Conservation (phyloP, 2,797 vertebrate species). For the Enteromius mattozi region DNA sequence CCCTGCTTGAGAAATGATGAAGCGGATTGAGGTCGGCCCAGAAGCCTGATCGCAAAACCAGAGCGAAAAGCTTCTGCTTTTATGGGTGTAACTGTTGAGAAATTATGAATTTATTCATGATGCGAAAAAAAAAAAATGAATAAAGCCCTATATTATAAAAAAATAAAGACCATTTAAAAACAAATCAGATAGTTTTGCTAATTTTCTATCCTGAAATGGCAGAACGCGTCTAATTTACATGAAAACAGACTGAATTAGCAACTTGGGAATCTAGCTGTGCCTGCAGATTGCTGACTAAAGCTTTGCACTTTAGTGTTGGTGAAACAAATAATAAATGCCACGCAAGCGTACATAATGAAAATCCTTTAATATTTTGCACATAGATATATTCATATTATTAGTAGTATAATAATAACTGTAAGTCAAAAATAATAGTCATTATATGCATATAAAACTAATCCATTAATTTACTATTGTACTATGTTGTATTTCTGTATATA, state of each 20-base stretch:
- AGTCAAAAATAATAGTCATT: constrained; percentile 84
- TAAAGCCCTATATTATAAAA: not conserved
- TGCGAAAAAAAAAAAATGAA: not conserved
- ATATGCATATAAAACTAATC: constrained; percentile 85
- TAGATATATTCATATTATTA: constrained; percentile 80
- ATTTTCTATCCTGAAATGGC: not conserved
- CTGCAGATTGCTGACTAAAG: constrained; percentile 3
- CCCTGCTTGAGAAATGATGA: constrained; percentile 36
- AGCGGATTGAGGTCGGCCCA: constrained; percentile 29
- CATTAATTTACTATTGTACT: constrained; percentile 80
- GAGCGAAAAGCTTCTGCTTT: constrained; percentile 14
- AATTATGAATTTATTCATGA: not conserved
- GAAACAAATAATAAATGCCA: constrained; percentile 31
- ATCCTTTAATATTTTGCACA: constrained; percentile 78
- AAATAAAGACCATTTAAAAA: constrained; percentile 5
- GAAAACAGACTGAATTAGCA: constrained; percentile 9
- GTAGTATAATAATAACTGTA: constrained; percentile 78
- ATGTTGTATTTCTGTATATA: constrained; percentile 78
- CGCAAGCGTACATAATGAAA: constrained; percentile 77
- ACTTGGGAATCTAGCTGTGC: not conserved
- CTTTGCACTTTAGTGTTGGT: not conserved
- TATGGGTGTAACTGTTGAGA: not conserved
- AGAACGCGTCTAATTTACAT: not conserved
- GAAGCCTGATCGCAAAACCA: constrained; percentile 19
- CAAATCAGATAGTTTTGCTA: not conserved